Base-by-base conservation (phyloP, 1,140 invertebrate genomes). In the Neodiprion lecontei region DNA sequence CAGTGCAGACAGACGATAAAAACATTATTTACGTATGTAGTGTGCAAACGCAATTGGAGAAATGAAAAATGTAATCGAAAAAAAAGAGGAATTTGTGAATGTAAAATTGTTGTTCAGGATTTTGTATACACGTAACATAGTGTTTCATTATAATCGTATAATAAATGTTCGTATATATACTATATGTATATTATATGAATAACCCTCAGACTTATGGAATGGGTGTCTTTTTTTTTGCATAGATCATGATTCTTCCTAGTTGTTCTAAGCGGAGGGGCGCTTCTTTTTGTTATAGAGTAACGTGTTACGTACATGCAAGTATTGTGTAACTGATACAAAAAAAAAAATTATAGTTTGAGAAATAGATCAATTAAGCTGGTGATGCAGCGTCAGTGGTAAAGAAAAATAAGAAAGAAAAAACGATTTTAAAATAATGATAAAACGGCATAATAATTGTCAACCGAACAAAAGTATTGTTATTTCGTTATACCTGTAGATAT, bases 261-360 rank as follows among this genome's bases (percentile, higher is more conserved):
- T 71, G 70, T 71, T 40, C 70, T 48, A 71, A 71, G 70, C 70
- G 70, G 70, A 71, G 70, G 70, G 70, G 70, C 70, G 70, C 70
- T 40, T 47, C 14, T 21, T 61, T 40, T 14, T 11, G 70, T 71
- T 71, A 71, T 3, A 17, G 17, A 65, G 12, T 14, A 14, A 17
- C 17, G 12, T 14, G 61, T 14, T 21, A 17, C 61, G 61, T 65
- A 65, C 61, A 17, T 21, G 61, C 61, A 14, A 40, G 28, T 40
- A 40, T 40, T 40, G 28, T 40, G 5, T 40, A 40, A 40, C 1
- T 21, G 9, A 53, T 50, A 9, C 10, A 61, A 48, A 67, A 67
- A 68, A 72, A 70, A 72, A 23, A 48, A 48, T 71, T 49, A 61
- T 40, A 72, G 67, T 61, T 12, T 40, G 67, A 68, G 12, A 68